Evolutionary conservation across 2,888 invertebrate genomes (phyloP).

Genomic region (Dicranocentrus wangi): DNA sequence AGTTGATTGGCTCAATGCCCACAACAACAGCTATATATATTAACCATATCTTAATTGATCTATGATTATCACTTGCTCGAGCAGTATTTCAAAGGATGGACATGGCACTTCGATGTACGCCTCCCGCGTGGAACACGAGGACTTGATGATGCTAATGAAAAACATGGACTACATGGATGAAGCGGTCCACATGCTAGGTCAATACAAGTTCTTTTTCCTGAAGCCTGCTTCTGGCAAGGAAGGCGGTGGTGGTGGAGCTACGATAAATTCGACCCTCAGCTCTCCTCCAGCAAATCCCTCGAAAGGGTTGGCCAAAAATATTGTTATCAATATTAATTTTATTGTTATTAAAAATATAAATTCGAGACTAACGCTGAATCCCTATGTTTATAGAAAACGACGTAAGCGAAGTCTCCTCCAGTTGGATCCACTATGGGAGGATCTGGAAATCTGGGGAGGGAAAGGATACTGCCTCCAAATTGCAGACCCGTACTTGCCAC

Average conservation of each 20-base stretch:
- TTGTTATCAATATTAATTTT: too few relatives aligned
- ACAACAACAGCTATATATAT: too few relatives aligned
- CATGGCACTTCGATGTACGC: constrained; percentile 30
- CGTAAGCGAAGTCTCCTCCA: not conserved
- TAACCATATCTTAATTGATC: not conserved
- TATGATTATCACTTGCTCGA: not conserved
- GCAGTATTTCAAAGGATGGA: not conserved
- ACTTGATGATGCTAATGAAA: constrained; percentile 27
- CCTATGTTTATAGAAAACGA: constrained; percentile 5
- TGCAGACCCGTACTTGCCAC: not conserved
- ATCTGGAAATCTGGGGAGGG: constrained; percentile 51
- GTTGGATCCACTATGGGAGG: not conserved
- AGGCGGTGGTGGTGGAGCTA: too few relatives aligned
- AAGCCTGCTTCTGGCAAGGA: constrained; percentile 14
- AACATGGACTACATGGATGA: constrained; percentile 47
- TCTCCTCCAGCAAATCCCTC: too few relatives aligned
- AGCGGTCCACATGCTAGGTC: constrained; percentile 32
- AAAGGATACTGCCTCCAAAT: constrained; percentile 49
- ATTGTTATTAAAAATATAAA: too few relatives aligned
- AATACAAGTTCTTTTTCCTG: constrained; percentile 19
- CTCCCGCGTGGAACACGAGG: constrained; percentile 39
- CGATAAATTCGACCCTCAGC: too few relatives aligned
- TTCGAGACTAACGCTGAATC: too few relatives aligned
- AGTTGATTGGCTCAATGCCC: too few relatives aligned
- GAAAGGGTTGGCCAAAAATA: too few relatives aligned